A percentile compares a stretch with the other conserved stretches of the same genome.
phyloP scores from a whole-genome alignment of 1,140 invertebrate genomes.

The Diorhabda carinulata region DNA sequence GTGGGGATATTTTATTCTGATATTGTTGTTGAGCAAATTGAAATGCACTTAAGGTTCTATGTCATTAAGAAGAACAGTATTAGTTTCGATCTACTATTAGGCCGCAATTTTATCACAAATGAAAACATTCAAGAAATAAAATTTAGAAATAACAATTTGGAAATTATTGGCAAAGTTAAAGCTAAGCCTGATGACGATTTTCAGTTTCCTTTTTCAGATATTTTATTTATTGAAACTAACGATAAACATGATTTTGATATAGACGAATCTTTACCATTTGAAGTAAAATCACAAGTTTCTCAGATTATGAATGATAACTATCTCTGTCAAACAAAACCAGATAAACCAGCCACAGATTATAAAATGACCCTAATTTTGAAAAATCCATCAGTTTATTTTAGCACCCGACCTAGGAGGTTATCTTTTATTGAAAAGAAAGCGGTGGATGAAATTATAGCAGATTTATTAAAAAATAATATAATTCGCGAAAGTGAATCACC shows the following conservation, averaged over 20 bases:
- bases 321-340: neutral
- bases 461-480: conserved; percentile 34
- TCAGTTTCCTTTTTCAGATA: neutral
- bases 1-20: neutral
- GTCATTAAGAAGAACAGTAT: too few relatives aligned
- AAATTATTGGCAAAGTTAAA: too few relatives aligned
- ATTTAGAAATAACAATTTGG: too few relatives aligned
- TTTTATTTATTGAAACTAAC: conserved; percentile 4
- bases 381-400: conserved; percentile 29
- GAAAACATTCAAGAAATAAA: too few relatives aligned
- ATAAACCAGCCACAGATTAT: conserved; percentile 9
- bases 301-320: conserved; percentile 5
- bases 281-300: conserved; percentile 1
- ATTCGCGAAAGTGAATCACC: neutral
- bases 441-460: conserved; percentile 38
- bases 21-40: neutral
- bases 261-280: neutral
- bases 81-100: too few relatives aligned
- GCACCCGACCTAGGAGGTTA: conserved; percentile 38
- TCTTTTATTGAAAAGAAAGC: conserved; percentile 34
- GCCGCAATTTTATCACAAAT: too few relatives aligned
- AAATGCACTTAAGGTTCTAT: too few relatives aligned
- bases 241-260: neutral
- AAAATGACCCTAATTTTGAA: conserved; percentile 24
- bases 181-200: too few relatives aligned